Evolutionary conservation across 2,888 invertebrate species (phyloP), one percentile per base, ranked within the genome.

Genomic region (Drosophila demipolita): DNA sequence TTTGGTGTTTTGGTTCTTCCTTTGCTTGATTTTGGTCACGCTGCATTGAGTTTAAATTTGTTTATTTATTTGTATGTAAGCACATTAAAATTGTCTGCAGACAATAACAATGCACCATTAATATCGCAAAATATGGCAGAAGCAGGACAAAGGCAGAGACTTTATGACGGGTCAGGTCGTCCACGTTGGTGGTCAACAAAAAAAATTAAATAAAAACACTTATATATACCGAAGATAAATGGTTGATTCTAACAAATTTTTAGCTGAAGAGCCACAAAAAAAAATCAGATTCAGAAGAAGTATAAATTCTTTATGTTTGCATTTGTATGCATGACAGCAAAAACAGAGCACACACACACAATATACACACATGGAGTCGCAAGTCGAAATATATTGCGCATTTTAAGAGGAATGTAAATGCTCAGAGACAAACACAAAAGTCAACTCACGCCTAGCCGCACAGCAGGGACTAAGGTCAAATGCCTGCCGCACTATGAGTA

Each of bases 331-430:
- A 81, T 80, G 86, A 78, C 83, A 75, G 78, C 66, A 50, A 40
- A 57, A 23, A 40, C 23, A 15, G 20, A 23, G 32, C 58, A 58
- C 32, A 50, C 48, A 50, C 40, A 66, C 36, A 54, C 38, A 49
- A 58, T 42, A 36, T 48, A 45, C 49, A 63, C n/a, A 61, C 35
- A 67, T 29, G 60, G 67, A 73, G 59, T 70, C 68, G 66, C 80
- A 76, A 77, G 77, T 66, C 74, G 50, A 82, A 84, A 87, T 82
- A 84, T 84, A 87, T 87, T 84, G 87, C 84, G 82, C 73, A 81
- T 82, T 82, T 86, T 83, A 84, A 75, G 73, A 78, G 79, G 71
- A 86, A 86, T 85, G 82, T 85, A 86, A 86, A 86, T 81, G 84
- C 73, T 68, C 48, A 73, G 72, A 78, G 78, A 73, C 67, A 71